Base-by-base conservation (phyloP, 2,888 invertebrate species). In the Phlogophora meticulosa region DNA sequence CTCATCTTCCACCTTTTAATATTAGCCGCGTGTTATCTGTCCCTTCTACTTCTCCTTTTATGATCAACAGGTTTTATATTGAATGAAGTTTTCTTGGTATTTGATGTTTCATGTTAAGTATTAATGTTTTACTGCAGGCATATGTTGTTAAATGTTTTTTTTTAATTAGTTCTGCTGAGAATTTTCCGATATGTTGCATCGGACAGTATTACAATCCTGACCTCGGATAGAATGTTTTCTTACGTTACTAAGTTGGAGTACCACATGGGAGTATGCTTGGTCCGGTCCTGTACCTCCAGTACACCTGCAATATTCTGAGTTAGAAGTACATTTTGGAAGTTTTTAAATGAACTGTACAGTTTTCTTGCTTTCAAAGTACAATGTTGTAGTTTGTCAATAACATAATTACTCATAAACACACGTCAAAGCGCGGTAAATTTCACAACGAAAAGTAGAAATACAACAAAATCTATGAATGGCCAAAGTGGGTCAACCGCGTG, bases 1-100 rank as follows among this genome's bases (percentile, higher is more conserved):
- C 85, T 80, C 78, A 84, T 86, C 72, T 69, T 66, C 58, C 68
- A 74, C 81, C 76, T 76, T 82, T 83, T 79, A 78, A 84, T 81
- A 85, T 80, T 76, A 72, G 75, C 81, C 76, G 76, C 74, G 56
- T 61, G 65, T 73, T 81, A 75, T 68, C 64, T 68, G 67, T 73
- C 73, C 38, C 38, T 34, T 34, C 36, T 55, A 62, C 55, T 78
- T 32, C 49, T 76, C 46, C 42, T 68, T 76, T 62, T 73, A 62
- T 68, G 53, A 73, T 61, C 38, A 75, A 78, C 79, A 56, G 53
- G 76, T 78, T 61, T 67, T 48, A 57, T 69, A 74, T 49, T 76
- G 64, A 76, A 76, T 78, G 60, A 78, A 76, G 51, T 57, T 63
- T 69, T 73, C 62, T 77, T 28, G 42, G 61, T 45, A 53, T 75